Conservation (phyloP, 2,888 invertebrate species). For the Drosophila antonietae region DNA sequence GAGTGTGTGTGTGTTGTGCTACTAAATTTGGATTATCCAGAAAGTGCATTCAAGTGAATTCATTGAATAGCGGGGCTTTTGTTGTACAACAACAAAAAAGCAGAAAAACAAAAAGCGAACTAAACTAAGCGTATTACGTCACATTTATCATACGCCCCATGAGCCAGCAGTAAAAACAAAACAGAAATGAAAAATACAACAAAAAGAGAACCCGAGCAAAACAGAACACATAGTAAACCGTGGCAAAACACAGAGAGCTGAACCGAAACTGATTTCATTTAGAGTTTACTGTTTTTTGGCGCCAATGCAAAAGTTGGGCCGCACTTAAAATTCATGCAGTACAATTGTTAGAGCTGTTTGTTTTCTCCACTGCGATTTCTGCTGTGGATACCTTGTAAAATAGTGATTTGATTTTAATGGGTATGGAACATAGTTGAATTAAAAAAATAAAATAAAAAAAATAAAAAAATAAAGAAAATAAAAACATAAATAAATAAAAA, state of each 20-base stretch:
- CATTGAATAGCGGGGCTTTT: slow-evolving; percentile 67
- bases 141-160: slow-evolving; percentile 76
- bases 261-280: slow-evolving; percentile 51
- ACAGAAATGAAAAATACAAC: slow-evolving; percentile 2
- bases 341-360: slow-evolving; percentile 51
- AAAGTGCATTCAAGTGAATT: slow-evolving; percentile 65
- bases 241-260: slow-evolving; percentile 15
- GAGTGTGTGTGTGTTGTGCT: slow-evolving; percentile 6
- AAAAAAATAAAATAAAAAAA: background rate
- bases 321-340: slow-evolving; percentile 62
- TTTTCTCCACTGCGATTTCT: slow-evolving; percentile 19
- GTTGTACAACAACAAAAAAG: slow-evolving; percentile 32
- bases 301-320: slow-evolving; percentile 34
- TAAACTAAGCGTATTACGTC: slow-evolving; percentile 50
- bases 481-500: too few species aligned
- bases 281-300: slow-evolving; percentile 32
- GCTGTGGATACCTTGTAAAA: slow-evolving; percentile 18
- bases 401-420: rapidly evolving
- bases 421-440: background rate
- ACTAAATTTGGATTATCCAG: slow-evolving; percentile 25
- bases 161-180: slow-evolving; percentile 37
- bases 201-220: background rate
- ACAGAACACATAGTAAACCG: slow-evolving; percentile 16
- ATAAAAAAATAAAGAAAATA: background rate
- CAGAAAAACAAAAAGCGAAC: slow-evolving; percentile 9